These are phyloP conservation scores for Helostoma temminkii DNA, from an alignment of 2,797 vertebrate genomes.

Conservation along the genomic window DNA sequence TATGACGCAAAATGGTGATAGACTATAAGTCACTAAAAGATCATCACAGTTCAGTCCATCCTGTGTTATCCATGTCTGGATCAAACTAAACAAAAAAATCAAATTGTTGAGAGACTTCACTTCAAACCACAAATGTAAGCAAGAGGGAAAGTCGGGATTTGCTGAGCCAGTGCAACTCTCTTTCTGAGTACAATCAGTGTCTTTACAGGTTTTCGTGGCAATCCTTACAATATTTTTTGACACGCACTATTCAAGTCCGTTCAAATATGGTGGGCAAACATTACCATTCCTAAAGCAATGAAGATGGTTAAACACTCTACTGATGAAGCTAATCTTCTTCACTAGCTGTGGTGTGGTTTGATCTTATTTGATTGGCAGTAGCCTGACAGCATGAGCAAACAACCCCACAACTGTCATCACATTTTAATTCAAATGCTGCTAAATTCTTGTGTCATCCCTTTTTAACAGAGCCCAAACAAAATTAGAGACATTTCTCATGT, in stretches of 20 bases:
- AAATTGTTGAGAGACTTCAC: no score
- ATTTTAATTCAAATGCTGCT: background rate
- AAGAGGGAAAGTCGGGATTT: background rate
- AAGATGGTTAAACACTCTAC: background rate
- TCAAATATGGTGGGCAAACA: background rate
- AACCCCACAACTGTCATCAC: background rate
- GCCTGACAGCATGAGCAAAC: background rate
- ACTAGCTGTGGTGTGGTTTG: background rate
- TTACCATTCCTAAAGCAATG: background rate
- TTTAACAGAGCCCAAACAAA: background rate
- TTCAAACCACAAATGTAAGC: no score
- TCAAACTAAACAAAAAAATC: background rate
- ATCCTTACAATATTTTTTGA: background rate
- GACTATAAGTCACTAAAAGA: background rate
- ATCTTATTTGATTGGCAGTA: conserved; percentile 10
- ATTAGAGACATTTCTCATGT: background rate
- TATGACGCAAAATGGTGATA: background rate
- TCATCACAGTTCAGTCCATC: background rate
- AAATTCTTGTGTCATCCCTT: background rate
- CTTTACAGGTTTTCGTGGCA: background rate
- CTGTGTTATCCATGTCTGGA: background rate
- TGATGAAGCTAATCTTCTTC: background rate
- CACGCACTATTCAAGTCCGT: background rate
- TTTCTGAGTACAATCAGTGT: background rate
- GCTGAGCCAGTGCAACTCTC: background rate